Percentiles rank a stretch among this genome's conserved stretches.
phyloP scores from a whole-genome alignment of 2,888 invertebrate genomes.

The Hetaerina titia region DNA sequence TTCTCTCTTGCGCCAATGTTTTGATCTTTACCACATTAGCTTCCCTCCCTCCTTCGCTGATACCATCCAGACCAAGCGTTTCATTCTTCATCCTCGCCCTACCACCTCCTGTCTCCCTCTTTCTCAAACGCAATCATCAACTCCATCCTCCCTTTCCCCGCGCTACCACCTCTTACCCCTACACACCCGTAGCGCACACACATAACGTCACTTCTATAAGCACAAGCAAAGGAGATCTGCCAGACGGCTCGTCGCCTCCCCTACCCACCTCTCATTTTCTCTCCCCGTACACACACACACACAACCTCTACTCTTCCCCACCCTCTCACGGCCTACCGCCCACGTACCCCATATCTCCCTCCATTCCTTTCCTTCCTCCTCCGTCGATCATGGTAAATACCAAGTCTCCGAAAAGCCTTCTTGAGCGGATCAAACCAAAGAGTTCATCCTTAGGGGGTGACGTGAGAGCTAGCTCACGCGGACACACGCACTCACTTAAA shows the following conservation, averaged over 20 bases:
- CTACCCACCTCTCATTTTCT: neutral
- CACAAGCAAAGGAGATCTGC: slow-evolving; percentile 7
- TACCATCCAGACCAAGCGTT: neutral
- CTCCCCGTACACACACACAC: neutral
- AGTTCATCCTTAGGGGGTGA: neutral
- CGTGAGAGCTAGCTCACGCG: neutral
- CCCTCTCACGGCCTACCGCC: neutral
- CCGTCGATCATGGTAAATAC: slow-evolving; percentile 7
- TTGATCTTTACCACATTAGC: neutral
- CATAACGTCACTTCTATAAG: neutral
- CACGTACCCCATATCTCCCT: neutral
- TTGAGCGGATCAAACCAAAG: slow-evolving; percentile 17
- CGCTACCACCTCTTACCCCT: neutral
- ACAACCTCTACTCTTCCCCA: neutral
- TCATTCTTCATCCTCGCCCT: neutral
- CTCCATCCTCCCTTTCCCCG: neutral
- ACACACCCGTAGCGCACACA: neutral
- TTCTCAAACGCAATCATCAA: too few species aligned
- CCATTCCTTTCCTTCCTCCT: neutral
- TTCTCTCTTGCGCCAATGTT: neutral
- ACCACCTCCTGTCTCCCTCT: neutral
- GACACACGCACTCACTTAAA: neutral
- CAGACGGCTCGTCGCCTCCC: slow-evolving; percentile 64
- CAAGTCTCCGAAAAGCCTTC: neutral
- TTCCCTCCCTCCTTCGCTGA: neutral